These are phyloP conservation scores for Entomobrya multifasciata DNA, from an alignment of 2,888 invertebrate genomes.

Conservation along the genomic window DNA sequence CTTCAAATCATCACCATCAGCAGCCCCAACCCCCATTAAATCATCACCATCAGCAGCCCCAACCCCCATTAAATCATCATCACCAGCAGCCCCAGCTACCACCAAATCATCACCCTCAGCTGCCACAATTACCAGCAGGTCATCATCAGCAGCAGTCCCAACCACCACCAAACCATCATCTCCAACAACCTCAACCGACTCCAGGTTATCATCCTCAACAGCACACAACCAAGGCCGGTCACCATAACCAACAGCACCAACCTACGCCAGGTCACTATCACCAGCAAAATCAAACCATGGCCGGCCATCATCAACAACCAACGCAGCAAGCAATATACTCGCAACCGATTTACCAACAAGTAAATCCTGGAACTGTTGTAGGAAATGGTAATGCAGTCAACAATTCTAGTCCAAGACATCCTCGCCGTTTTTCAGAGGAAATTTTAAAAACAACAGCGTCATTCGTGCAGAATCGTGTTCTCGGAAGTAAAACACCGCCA, in stretches of 20 bases:
- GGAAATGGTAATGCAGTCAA: constrained; percentile 42
- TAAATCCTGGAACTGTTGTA: constrained; percentile 38
- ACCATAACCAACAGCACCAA: too few relatives aligned
- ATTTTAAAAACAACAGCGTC: constrained; percentile 77
- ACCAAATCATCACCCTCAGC: constrained; percentile 83
- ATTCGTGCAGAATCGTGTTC: constrained; percentile 76
- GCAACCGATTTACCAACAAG: constrained; percentile 76
- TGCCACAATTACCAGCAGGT: constrained; percentile 86
- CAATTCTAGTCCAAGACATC: constrained; percentile 64
- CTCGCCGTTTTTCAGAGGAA: constrained; percentile 77
- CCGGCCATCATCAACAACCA: constrained; percentile 68
- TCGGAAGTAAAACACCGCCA: constrained; percentile 77
- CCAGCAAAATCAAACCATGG: constrained; percentile 25
- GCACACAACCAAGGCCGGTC: constrained; percentile 63
- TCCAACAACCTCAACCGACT: constrained; percentile 60
- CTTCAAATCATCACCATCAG: constrained; percentile 82
- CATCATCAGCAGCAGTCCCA: constrained; percentile 60
- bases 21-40: constrained; percentile 86
- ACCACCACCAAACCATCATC: too few relatives aligned
- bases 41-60: constrained; percentile 82
- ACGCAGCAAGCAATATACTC: constrained; percentile 80
- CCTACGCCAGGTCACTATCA: too few relatives aligned
- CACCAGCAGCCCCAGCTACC: constrained; percentile 84
- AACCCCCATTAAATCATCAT: constrained; percentile 85
- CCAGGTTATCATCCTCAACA: too few relatives aligned